Conservation (phyloP, 1,140 invertebrate genomes). For the Drosophila funebris region DNA sequence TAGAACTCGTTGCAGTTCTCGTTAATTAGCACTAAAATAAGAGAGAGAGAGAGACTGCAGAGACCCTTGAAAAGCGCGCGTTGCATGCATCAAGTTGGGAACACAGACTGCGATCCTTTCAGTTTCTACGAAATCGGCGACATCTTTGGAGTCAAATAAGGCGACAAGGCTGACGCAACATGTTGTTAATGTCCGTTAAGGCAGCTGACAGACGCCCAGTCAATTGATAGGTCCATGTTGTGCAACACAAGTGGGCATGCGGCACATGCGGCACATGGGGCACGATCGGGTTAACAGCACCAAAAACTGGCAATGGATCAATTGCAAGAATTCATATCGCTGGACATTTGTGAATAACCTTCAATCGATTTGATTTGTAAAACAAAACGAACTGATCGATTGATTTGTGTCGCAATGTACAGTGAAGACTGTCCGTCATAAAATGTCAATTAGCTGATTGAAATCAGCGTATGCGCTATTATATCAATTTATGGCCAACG, state of each 20-base stretch:
- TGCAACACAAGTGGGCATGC: constrained; percentile 61
- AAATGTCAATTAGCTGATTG: constrained; percentile 79
- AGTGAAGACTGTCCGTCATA: constrained; percentile 55
- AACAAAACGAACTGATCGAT: too few species aligned
- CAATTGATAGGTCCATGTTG: constrained; percentile 63
- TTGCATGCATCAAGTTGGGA: not conserved
- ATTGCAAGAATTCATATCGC: constrained; percentile 6
- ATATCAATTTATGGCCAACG: constrained; percentile 72
- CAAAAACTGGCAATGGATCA: not conserved
- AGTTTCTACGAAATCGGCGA: constrained; percentile 72
- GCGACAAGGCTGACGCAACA: constrained; percentile 53
- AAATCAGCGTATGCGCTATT: constrained; percentile 69
- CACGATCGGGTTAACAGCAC: not conserved
- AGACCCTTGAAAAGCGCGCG: constrained; percentile 14
- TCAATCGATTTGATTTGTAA: constrained; percentile 29
- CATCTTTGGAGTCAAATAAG: constrained; percentile 68
- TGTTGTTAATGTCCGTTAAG: constrained; percentile 71
- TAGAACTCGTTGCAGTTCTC: constrained; percentile 73
- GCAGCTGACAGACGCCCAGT: constrained; percentile 70
- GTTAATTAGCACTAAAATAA: constrained; percentile 79
- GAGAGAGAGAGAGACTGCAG: constrained; percentile 26
- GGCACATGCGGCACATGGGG: not conserved
- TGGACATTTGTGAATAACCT: constrained; percentile 14
- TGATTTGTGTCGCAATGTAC: constrained; percentile 23
- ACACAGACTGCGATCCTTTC: constrained; percentile 48